These are phyloP conservation scores for Andrena praecox DNA, from an alignment of 2,888 invertebrate species.

Conservation along the genomic window DNA sequence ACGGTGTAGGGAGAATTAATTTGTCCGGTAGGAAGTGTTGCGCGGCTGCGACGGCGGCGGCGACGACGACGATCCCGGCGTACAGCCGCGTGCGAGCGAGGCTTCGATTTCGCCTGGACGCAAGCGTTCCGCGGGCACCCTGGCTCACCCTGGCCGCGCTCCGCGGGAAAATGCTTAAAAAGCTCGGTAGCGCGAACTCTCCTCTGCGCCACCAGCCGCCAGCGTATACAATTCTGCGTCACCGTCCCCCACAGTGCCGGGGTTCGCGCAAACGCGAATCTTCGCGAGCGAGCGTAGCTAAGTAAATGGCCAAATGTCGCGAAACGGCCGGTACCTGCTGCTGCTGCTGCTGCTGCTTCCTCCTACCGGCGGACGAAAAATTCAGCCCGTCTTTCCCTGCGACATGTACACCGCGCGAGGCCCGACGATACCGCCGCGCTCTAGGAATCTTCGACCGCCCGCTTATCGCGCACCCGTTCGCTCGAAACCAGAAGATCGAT, in stretches of 20 bases:
- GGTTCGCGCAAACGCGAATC: conserved; percentile 47
- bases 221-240: conserved; percentile 49
- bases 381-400: conserved; percentile 19
- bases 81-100: conserved; percentile 2
- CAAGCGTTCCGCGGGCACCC: conserved; percentile 13
- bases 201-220: conserved; percentile 36
- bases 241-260: conserved; percentile 44
- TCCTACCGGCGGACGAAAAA: conserved; percentile 55
- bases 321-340: conserved; percentile 42
- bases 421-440: conserved; percentile 26
- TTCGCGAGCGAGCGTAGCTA: conserved; percentile 27
- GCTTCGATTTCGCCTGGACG: not conserved
- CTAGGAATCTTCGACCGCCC: conserved; percentile 12
- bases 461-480: conserved; percentile 33
- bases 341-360: not conserved
- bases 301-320: conserved; percentile 21
- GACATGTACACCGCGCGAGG: not conserved
- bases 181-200: conserved; percentile 46
- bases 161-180: conserved; percentile 49
- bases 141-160: conserved; percentile 30
- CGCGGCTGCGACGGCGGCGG: not conserved
- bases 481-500: conserved; percentile 50
- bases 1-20: conserved; percentile 44
- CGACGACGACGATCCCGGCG: not conserved
- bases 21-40: conserved; percentile 2